A percentile compares a stretch with the other conserved stretches of the same genome.
Evolutionary conservation across 2,888 invertebrate species (phyloP).

Genomic region (Automeris io): DNA sequence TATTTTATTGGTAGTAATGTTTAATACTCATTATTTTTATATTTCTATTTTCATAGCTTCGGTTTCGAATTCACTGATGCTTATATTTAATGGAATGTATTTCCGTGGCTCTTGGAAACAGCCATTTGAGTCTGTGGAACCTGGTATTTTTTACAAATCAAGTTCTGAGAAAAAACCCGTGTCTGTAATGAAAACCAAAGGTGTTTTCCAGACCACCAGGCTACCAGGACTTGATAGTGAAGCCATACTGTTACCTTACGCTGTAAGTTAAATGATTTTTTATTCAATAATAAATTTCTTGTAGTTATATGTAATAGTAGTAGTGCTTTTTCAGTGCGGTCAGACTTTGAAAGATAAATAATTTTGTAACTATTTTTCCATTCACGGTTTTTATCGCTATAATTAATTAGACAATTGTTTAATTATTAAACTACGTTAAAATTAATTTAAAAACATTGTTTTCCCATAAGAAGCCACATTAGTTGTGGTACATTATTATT

Average conservation of each 20-base stretch:
- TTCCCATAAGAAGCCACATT: no score
- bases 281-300: no score
- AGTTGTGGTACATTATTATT: no score
- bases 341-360: no score
- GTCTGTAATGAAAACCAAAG: conserved; percentile 82
- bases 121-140: conserved; percentile 75
- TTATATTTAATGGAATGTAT: conserved; percentile 86
- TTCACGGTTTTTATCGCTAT: no score
- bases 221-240: conserved; percentile 80
- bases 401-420: neutral
- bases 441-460: neutral
- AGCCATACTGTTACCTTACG: conserved; percentile 84
- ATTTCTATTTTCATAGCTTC: conserved; percentile 35
- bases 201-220: conserved; percentile 78
- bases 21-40: conserved; percentile 2
- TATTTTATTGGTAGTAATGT: no score
- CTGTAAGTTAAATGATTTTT: conserved; percentile 69
- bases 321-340: no score
- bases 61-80: conserved; percentile 76
- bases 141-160: conserved; percentile 80
- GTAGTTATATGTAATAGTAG: no score
- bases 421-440: conserved; percentile 2
- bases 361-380: no score
- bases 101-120: conserved; percentile 87
- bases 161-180: conserved; percentile 77